Percentiles rank a stretch among this genome's conserved stretches.
These are phyloP conservation scores for Albula goreensis DNA, from an alignment of 2,113 vertebrate species.

Conservation along the genomic window DNA sequence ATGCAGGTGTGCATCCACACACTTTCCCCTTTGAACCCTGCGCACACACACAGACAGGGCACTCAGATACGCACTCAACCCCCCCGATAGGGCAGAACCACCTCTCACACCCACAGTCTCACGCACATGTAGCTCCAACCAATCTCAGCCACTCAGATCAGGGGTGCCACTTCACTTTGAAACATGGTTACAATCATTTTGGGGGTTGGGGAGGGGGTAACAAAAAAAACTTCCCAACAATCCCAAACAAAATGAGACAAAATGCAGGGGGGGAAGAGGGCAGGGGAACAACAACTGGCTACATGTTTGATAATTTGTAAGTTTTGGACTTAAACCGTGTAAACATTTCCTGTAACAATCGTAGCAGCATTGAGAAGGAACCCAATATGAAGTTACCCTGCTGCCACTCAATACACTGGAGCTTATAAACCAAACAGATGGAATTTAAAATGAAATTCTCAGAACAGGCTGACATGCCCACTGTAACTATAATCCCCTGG, in stretches of 20 bases:
- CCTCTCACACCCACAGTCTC: constrained; percentile 31
- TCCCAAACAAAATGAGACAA: constrained; percentile 16
- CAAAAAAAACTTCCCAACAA: constrained; percentile 15
- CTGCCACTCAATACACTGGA: background rate
- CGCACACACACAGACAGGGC: constrained; percentile 31
- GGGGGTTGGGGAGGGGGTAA: constrained; percentile 8
- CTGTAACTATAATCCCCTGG: background rate
- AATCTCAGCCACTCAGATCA: constrained; percentile 15
- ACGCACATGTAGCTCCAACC: constrained; percentile 36
- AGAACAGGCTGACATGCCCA: background rate
- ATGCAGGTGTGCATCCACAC: constrained; percentile 68
- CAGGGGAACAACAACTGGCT: constrained; percentile 1
- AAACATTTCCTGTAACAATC: constrained; percentile 16
- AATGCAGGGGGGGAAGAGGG: background rate
- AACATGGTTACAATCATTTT: constrained; percentile 32
- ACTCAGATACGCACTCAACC: constrained; percentile 36
- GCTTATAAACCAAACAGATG: background rate
- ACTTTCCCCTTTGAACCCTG: constrained; percentile 52
- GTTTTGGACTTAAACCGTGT: constrained; percentile 6
- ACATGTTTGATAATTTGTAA: constrained; percentile 7
- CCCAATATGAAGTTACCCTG: background rate
- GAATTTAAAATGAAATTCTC: background rate
- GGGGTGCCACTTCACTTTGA: constrained; percentile 36
- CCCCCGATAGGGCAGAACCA: constrained; percentile 39
- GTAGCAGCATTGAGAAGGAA: background rate